phyloP scores from a whole-genome alignment of 2,113 vertebrate species.

The Rhynchopsitta pachyrhyncha region DNA sequence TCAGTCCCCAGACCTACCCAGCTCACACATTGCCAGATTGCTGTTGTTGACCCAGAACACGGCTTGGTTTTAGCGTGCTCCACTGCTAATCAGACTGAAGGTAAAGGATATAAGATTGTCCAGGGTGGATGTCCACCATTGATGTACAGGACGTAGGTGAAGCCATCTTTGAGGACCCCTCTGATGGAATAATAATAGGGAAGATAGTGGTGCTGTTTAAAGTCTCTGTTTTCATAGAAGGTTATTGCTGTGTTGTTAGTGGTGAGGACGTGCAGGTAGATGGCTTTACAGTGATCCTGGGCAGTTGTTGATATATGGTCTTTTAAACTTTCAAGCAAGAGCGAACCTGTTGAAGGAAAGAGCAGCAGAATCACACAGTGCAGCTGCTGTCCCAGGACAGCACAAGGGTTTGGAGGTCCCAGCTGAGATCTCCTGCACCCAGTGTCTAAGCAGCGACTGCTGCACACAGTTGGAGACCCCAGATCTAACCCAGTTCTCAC shows the following conservation, averaged over 20 bases:
- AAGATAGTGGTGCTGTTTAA: constrained; percentile 97
- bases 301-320: constrained; percentile 95
- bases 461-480: neutral
- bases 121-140: constrained; percentile 96
- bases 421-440: neutral
- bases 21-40: neutral
- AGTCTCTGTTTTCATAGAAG: constrained; percentile 98
- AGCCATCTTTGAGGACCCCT: constrained; percentile 96
- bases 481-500: neutral
- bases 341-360: constrained; percentile 80
- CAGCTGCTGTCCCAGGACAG: neutral
- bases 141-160: constrained; percentile 97
- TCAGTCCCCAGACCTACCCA: neutral
- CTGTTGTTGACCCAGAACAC: neutral
- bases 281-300: constrained; percentile 98
- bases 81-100: neutral
- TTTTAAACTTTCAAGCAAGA: constrained; percentile 96
- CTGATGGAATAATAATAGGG: constrained; percentile 99
- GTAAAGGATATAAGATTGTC: constrained; percentile 99
- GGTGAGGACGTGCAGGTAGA: constrained; percentile 97
- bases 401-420: neutral
- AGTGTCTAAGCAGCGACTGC: neutral
- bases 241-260: constrained; percentile 96
- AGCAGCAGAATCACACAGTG: neutral
- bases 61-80: accelerated